Conservation (phyloP, 2,113 vertebrate species). For the Xyrauchen texanus region DNA sequence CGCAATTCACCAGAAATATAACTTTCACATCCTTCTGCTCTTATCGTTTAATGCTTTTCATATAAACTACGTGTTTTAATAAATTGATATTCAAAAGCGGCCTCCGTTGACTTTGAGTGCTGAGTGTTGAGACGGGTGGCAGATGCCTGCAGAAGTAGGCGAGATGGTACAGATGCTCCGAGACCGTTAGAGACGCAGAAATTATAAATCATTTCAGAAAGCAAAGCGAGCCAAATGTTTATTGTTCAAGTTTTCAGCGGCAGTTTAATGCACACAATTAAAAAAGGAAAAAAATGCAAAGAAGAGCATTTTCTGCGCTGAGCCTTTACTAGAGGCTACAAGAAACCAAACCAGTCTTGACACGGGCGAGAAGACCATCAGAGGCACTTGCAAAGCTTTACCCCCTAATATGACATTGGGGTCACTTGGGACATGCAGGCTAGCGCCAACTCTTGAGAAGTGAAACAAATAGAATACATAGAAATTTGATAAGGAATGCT, state of each 20-base stretch:
- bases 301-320: neutral
- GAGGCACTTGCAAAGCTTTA: neutral
- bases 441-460: neutral
- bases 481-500: neutral
- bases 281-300: neutral
- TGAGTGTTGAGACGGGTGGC: slow-evolving; percentile 44
- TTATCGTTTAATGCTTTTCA: slow-evolving; percentile 24
- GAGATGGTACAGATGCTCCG: slow-evolving; percentile 48
- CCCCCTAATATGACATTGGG: neutral
- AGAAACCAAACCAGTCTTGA: neutral
- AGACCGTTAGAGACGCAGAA: slow-evolving; percentile 45
- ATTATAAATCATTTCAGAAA: slow-evolving; percentile 51
- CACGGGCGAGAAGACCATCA: neutral
- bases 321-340: slow-evolving; percentile 5
- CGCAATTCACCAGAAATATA: slow-evolving; percentile 13
- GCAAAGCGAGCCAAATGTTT: slow-evolving; percentile 12
- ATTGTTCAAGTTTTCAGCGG: slow-evolving; percentile 24
- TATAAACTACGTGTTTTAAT: slow-evolving; percentile 19
- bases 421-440: neutral
- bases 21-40: slow-evolving; percentile 21
- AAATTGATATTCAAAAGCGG: slow-evolving; percentile 54
- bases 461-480: neutral
- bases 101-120: slow-evolving; percentile 47
- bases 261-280: neutral
- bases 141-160: slow-evolving; percentile 52